Evolutionary conservation across 2,888 invertebrate species (phyloP), one percentile per base, ranked within the genome.

Genomic region (Lithosia quadra): DNA sequence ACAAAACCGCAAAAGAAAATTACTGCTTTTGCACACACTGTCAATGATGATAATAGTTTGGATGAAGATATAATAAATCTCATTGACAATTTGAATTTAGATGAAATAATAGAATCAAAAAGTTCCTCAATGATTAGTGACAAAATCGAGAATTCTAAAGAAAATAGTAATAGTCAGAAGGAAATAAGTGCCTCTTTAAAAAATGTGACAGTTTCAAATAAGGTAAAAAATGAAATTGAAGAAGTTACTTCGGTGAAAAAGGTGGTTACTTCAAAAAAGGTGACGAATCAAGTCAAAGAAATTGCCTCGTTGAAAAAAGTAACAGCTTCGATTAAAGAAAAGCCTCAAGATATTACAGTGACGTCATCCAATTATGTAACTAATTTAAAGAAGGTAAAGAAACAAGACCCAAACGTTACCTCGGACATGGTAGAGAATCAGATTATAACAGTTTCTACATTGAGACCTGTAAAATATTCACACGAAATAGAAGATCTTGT

Each of bases 71-170:
- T 63, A 15, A 22, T 18, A 13, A 21, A 10, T 22, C 36, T 63
- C 7, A 22, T 63, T 34, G 36, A 55, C 7, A 34, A 55, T 55
- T 63, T 63, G 18, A 49, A 63, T 55, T 22, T 63, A 34, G 63
- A 63, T 9, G n/a, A 63, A 21, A 21, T 63, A 13, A 11, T 49
- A 21, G 13, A 55, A 18, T 10, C 34, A 13, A 0, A 15, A n/a
- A 55, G 21, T 10, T 0, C 9, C 22, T 55, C 5, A 22, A 10
- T 22, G 22, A 5, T 8, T 15, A 9, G 34, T 36, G 34, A 2
- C 0, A 63, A 55, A 1, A 36, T 18, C 15, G 15, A 15, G 1
- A 18, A 3, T 18, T 9, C 9, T 4, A 24, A 36, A 24, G 9
- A 34, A 34, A 55, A 22, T 22, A 21, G 13, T 1, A n/a, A 11